Conservation (phyloP, 2,888 invertebrate genomes). For the Hyposoter didymator region DNA sequence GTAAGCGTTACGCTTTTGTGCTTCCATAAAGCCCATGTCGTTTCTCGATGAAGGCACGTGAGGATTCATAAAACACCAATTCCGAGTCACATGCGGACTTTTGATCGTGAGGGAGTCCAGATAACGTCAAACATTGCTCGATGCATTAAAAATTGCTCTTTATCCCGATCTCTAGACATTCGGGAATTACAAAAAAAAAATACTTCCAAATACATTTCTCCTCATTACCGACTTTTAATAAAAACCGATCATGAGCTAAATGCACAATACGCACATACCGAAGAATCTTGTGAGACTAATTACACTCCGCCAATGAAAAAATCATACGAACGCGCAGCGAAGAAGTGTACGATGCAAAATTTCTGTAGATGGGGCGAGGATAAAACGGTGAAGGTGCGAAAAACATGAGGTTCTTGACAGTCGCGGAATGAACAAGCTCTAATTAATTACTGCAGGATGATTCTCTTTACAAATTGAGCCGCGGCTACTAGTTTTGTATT, state of each 20-base stretch:
- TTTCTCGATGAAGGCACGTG: constrained; percentile 47
- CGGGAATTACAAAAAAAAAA: no score
- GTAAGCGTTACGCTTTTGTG: constrained; percentile 65
- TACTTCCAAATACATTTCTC: no score
- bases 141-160: not conserved
- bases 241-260: not conserved
- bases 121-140: constrained; percentile 6
- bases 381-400: constrained; percentile 33
- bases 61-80: constrained; percentile 5
- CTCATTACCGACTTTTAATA: not conserved
- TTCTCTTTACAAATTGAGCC: constrained; percentile 41
- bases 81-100: not conserved
- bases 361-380: constrained; percentile 21
- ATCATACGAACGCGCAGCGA: not conserved
- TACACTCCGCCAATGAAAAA: not conserved
- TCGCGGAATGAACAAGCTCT: constrained; percentile 36
- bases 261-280: not conserved
- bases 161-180: not conserved
- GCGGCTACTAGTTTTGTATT: constrained; percentile 32
- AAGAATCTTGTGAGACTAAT: not conserved
- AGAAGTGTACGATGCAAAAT: not conserved
- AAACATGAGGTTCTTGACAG: constrained; percentile 33
- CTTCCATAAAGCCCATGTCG: constrained; percentile 36
- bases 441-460: constrained; percentile 49
- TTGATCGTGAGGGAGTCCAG: not conserved